phyloP scores from a whole-genome alignment of 1,140 invertebrate genomes.

The Dinothrombium tinctorium region DNA sequence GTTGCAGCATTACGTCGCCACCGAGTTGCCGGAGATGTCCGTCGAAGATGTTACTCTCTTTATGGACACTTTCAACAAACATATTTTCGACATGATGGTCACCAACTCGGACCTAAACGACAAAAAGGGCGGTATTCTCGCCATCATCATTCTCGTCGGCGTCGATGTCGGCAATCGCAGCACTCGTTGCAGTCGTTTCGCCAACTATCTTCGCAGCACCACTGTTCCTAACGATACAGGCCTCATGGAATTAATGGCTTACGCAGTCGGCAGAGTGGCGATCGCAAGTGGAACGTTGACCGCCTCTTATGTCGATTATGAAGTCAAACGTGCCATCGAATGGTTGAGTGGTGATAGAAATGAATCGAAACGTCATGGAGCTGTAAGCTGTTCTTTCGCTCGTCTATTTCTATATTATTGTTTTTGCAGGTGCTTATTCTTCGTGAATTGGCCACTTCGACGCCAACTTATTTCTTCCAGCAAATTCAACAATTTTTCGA shows the following conservation, averaged over 20 bases:
- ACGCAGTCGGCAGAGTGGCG: conserved; percentile 71
- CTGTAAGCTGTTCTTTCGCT: conserved; percentile 28
- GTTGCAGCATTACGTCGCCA: conserved; percentile 67
- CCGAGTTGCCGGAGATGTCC: conserved; percentile 71
- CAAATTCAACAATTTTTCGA: conserved; percentile 91
- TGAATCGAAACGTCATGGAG: conserved; percentile 68
- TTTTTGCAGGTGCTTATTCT: conserved; percentile 45
- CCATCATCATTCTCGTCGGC: conserved; percentile 74
- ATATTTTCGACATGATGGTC: conserved; percentile 81
- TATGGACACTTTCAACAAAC: conserved; percentile 82
- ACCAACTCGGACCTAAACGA: conserved; percentile 73
- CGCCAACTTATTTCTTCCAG: conserved; percentile 95
- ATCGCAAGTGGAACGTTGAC: conserved; percentile 74
- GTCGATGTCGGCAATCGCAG: conserved; percentile 77
- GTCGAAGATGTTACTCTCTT: conserved; percentile 67
- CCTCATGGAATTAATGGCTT: conserved; percentile 86
- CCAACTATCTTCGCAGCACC: conserved; percentile 70
- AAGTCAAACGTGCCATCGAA: conserved; percentile 80
- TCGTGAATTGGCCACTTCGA: conserved; percentile 74
- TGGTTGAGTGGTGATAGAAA: conserved; percentile 67
- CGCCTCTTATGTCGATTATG: conserved; percentile 85
- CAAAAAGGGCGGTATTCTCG: conserved; percentile 80
- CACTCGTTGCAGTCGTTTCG: conserved; percentile 66
- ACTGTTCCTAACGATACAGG: conserved; percentile 57
- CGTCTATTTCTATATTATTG: background rate